These are phyloP conservation scores for Polymixis lichenea DNA, from an alignment of 2,888 invertebrate species.

Conservation along the genomic window DNA sequence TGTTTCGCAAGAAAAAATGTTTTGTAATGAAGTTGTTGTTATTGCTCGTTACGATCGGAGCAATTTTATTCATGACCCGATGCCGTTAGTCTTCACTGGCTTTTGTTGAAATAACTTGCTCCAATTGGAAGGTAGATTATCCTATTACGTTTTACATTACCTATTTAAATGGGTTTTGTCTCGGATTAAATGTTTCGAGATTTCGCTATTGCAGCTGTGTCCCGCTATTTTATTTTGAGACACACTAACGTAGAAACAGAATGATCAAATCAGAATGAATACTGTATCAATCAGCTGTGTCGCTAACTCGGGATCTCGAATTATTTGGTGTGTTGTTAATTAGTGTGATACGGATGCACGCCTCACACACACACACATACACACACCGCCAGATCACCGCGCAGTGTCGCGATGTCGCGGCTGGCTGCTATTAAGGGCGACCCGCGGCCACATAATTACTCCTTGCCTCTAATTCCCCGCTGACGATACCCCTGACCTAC, in stretches of 20 bases:
- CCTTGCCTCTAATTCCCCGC: constrained; percentile 62
- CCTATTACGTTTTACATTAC: constrained; percentile 60
- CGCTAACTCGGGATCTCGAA: background rate
- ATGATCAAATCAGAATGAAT: constrained; percentile 19
- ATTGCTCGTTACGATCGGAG: constrained; percentile 59
- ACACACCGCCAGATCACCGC: background rate
- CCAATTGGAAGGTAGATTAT: constrained; percentile 51
- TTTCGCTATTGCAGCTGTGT: constrained; percentile 52
- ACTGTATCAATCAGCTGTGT: constrained; percentile 14
- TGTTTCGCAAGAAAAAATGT: constrained; percentile 67
- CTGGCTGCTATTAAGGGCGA: constrained; percentile 12
- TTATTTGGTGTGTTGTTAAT: constrained; percentile 29
- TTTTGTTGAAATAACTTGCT: constrained; percentile 48
- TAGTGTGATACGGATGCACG: constrained; percentile 3
- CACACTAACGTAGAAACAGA: constrained; percentile 23
- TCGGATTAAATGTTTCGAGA: constrained; percentile 50
- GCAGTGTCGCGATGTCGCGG: constrained; percentile 18
- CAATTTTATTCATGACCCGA: constrained; percentile 54
- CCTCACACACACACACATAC: too few relatives aligned
- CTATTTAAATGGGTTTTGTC: constrained; percentile 61
- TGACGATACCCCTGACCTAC: constrained; percentile 53
- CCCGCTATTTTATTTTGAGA: constrained; percentile 38
- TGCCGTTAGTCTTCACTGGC: constrained; percentile 41
- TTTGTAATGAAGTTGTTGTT: constrained; percentile 72
- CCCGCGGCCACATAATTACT: constrained; percentile 63